These are phyloP conservation scores for Unio delphinus DNA, from an alignment of 2,888 invertebrate species.

Conservation along the genomic window DNA sequence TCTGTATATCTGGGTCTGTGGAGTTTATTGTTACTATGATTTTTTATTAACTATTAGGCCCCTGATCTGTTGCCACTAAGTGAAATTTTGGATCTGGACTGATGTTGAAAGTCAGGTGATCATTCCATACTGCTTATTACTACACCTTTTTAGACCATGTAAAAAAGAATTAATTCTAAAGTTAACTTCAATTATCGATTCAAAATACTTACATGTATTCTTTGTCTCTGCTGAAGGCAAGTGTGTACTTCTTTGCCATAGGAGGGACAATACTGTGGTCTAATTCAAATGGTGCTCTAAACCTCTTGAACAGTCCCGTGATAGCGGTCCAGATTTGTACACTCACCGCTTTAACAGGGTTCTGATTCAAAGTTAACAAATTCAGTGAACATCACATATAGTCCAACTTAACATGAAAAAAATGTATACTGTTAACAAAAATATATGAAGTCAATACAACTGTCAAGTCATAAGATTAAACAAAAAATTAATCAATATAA, in stretches of 20 bases:
- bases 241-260: conserved; percentile 85
- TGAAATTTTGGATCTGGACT: no score
- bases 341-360: conserved; percentile 50
- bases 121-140: no score
- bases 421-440: no score
- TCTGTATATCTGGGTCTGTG: no score
- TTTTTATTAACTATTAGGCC: no score
- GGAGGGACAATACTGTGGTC: conserved; percentile 83
- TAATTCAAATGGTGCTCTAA: conserved; percentile 80
- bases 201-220: conserved; percentile 86
- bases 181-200: conserved; percentile 10
- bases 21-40: no score
- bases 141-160: not conserved
- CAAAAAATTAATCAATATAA: no score
- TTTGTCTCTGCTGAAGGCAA: conserved; percentile 90
- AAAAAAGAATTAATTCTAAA: conserved; percentile 22
- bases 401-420: no score
- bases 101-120: no score
- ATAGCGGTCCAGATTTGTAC: conserved; percentile 48
- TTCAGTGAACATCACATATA: not conserved
- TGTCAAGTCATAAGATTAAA: no score
- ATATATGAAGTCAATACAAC: no score
- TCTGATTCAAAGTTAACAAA: conserved; percentile 27
- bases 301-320: conserved; percentile 30
- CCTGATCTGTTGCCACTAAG: no score